Conservation (phyloP, 2,113 vertebrate species). For the Alethe diademata region DNA sequence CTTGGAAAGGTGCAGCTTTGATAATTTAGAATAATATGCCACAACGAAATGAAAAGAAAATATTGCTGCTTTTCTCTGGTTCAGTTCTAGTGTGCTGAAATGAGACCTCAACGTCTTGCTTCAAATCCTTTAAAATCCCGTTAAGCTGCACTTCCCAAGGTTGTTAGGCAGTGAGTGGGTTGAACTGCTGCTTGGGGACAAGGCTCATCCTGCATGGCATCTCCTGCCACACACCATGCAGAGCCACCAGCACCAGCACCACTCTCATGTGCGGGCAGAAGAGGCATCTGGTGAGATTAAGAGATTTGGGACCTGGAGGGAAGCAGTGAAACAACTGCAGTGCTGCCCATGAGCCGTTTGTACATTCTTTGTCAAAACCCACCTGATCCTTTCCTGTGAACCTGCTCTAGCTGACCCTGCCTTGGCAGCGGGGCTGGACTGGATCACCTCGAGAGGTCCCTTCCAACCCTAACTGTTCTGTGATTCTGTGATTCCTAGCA, state of each 20-base stretch:
- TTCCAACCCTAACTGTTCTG: not conserved
- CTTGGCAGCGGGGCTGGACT: not conserved
- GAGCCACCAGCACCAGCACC: rapidly evolving
- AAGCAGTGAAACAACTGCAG: not conserved
- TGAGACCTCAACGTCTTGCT: not conserved
- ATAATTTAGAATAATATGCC: not conserved
- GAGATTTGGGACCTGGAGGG: not conserved
- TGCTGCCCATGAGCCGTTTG: rapidly evolving
- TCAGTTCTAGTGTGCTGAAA: not conserved
- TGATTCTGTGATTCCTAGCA: not conserved
- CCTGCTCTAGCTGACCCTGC: not conserved
- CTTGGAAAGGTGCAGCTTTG: not conserved
- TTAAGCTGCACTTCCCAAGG: not conserved
- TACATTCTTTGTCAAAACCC: not conserved
- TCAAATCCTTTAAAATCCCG: not conserved
- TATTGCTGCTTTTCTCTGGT: not conserved
- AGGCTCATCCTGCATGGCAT: rapidly evolving
- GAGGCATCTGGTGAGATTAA: not conserved
- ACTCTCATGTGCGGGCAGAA: rapidly evolving
- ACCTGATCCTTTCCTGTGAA: not conserved
- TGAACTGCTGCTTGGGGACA: rapidly evolving
- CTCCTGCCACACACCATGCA: rapidly evolving
- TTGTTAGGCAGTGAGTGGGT: rapidly evolving
- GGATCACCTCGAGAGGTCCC: not conserved
- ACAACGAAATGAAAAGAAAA: not conserved